Conservation (phyloP, 1,140 invertebrate species). For the Drosophila setifemur region DNA sequence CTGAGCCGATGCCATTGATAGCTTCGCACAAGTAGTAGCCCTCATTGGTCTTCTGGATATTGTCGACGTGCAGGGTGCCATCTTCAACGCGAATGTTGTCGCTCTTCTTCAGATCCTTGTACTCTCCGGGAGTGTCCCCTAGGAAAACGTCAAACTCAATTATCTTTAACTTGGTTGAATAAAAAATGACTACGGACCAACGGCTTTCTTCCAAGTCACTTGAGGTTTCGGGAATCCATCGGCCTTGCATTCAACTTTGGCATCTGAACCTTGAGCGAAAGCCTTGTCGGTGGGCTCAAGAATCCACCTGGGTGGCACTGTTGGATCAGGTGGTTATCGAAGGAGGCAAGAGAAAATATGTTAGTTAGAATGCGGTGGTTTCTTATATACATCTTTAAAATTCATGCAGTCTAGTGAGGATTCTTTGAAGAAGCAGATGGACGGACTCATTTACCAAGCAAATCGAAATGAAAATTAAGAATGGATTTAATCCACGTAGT, state of each 20-base stretch:
- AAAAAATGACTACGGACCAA: no score
- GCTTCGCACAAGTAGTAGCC: conserved; percentile 98
- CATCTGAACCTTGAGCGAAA: conserved; percentile 96
- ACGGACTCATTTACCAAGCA: conserved; percentile 53
- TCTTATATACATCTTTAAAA: neutral
- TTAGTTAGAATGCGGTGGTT: conserved; percentile 49
- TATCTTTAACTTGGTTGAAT: conserved; percentile 68
- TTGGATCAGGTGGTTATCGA: conserved; percentile 7
- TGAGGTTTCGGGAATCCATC: conserved; percentile 96
- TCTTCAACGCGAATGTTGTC: conserved; percentile 95
- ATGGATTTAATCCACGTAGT: neutral
- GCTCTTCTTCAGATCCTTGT: conserved; percentile 94
- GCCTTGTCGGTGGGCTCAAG: conserved; percentile 97
- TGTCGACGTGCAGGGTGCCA: conserved; percentile 93
- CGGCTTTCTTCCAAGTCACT: conserved; percentile 97
- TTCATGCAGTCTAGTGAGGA: conserved; percentile 55
- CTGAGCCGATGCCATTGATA: conserved; percentile 96
- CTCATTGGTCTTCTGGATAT: conserved; percentile 96
- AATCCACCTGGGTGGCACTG: conserved; percentile 98
- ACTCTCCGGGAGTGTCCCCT: conserved; percentile 95
- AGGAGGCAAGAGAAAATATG: conserved; percentile 35
- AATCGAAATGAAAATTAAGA: conserved; percentile 40
- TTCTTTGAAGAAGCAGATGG: conserved; percentile 39
- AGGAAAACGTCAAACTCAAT: neutral
- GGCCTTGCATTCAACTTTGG: conserved; percentile 96